Evolutionary conservation across 2,888 invertebrate species (phyloP).

Genomic region (Epistrophe grossulariae): DNA sequence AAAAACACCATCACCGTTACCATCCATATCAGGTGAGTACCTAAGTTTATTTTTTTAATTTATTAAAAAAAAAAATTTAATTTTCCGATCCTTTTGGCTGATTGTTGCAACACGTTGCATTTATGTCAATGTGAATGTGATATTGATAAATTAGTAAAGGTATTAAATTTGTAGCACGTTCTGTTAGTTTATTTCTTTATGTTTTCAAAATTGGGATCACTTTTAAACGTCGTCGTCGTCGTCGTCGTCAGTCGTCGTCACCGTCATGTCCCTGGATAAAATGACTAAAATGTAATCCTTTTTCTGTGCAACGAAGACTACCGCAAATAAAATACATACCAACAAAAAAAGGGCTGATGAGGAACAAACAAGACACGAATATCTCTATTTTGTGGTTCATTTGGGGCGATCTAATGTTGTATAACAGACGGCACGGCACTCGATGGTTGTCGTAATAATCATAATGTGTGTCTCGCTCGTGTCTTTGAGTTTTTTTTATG

Average conservation of each 20-base stretch:
- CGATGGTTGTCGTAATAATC: constrained; percentile 29
- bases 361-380: constrained; percentile 14
- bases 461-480: constrained; percentile 70
- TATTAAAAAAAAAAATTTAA: constrained; percentile 48
- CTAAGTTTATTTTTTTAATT: constrained; percentile 17
- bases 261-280: not conserved
- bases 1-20: constrained; percentile 83
- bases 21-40: constrained; percentile 82
- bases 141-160: constrained; percentile 23
- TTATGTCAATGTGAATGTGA: not conserved
- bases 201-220: constrained; percentile 35
- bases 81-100: constrained; percentile 64
- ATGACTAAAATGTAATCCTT: constrained; percentile 68
- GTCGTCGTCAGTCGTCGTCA: not conserved
- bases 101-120: constrained; percentile 77
- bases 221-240: constrained; percentile 45
- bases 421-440: constrained; percentile 37
- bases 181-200: constrained; percentile 43
- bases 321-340: not conserved
- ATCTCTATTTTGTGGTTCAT: constrained; percentile 56
- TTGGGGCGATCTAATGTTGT: constrained; percentile 59
- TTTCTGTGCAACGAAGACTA: constrained; percentile 1
- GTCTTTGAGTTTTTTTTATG: constrained; percentile 24
- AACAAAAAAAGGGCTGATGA: constrained; percentile 33
- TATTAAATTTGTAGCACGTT: constrained; percentile 68